These are phyloP conservation scores for Hartigia nigra DNA, from an alignment of 2,888 invertebrate genomes.

Conservation along the genomic window DNA sequence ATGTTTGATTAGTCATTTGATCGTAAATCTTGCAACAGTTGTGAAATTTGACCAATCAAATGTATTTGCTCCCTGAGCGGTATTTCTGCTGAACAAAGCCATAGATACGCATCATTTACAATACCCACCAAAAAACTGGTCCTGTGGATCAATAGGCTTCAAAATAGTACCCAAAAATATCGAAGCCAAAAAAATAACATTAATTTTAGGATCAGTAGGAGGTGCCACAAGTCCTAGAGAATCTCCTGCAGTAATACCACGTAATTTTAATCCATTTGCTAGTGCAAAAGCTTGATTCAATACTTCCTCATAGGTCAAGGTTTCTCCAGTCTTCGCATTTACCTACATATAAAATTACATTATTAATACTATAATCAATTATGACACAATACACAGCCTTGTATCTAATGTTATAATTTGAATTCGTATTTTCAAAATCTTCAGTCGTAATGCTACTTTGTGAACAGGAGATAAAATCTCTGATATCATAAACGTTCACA, in stretches of 20 bases:
- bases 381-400: background rate
- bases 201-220: conserved; percentile 14
- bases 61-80: too few species aligned
- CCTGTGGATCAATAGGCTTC: conserved; percentile 14
- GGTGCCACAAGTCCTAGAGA: conserved; percentile 14
- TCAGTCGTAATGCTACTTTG: background rate
- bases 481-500: background rate
- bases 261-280: conserved; percentile 13
- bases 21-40: too few species aligned
- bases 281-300: conserved; percentile 16
- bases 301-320: conserved; percentile 16
- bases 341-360: conserved; percentile 2
- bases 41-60: too few species aligned
- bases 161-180: conserved; percentile 16
- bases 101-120: background rate
- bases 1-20: too few species aligned
- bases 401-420: background rate
- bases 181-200: conserved; percentile 16
- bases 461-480: background rate
- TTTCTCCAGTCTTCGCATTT: conserved; percentile 18
- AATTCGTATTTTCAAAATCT: background rate
- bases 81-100: too few species aligned
- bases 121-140: conserved; percentile 10
- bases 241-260: conserved; percentile 18
- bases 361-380: background rate